Base-by-base conservation (phyloP, 1,140 invertebrate species). In the Triops cancriformis region DNA sequence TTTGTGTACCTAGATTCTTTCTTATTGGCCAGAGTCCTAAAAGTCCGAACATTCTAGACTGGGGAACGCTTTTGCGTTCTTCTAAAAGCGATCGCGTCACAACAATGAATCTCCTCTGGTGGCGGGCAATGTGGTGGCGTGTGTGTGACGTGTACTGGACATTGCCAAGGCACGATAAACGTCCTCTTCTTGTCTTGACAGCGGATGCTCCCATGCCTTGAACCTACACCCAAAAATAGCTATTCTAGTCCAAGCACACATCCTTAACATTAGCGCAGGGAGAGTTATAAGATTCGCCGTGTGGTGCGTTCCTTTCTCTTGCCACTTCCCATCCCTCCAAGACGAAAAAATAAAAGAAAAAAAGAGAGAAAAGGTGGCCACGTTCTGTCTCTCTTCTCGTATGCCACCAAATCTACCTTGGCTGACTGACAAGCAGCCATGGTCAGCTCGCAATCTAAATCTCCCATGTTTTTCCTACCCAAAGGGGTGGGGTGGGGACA, bases 181-280 rank as follows among this genome's bases (percentile, higher is more conserved):
- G 51, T 64, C n/a, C 51, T 64, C 51, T 64, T 64, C 51, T 64
- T 64, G 51, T 64, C 51, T 64, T 64, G 51, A 64, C 51, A 64
- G 51, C 51, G 51, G 51, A 64, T 64, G 51, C 51, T 64, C 14
- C 23, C 51, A 64, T 64, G 51, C 51, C 51, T 64, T 64, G 10
- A 37, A 37, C 31, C 31, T 37, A 37, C 9, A 64, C 14, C 51
- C 51, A 64, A 18, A 64, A 64, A 64, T 64, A 64, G 51, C 51
- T 64, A 64, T 64, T 64, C 51, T 23, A 64, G 51, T 7, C 31
- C 51, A 64, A 64, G 51, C 51, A 64, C 51, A 64, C 51, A 64
- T 64, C 51, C 18, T 64, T 64, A 64, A 14, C 31, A 37, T 37
- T 37, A 14, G 51, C 5, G 18, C 10, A 64, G 51, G 51, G 10